Conservation (phyloP, 2,797 vertebrate genomes). For the Ptychadena robeensis region DNA sequence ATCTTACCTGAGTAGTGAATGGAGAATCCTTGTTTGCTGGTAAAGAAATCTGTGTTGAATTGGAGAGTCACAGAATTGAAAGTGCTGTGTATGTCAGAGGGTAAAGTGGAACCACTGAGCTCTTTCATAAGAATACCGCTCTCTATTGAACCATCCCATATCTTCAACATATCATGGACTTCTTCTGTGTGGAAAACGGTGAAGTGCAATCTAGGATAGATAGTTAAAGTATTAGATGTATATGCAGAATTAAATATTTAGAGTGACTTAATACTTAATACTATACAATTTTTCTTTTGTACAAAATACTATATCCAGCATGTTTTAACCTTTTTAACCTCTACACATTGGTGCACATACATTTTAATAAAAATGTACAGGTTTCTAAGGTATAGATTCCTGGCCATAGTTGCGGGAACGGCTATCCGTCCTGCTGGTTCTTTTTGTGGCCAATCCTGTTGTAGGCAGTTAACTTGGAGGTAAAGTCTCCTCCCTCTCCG, state of each 20-base stretch:
- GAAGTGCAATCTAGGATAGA: slow-evolving; percentile 86
- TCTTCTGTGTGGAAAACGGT: slow-evolving; percentile 97
- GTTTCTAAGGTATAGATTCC: too few species aligned
- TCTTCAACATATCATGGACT: slow-evolving; percentile 90
- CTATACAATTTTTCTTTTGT: too few species aligned
- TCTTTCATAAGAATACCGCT: slow-evolving; percentile 92
- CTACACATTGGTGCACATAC: too few species aligned
- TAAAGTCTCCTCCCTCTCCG: too few species aligned
- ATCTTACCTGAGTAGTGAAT: slow-evolving; percentile 91
- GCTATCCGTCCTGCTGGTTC: too few species aligned
- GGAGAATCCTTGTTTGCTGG: slow-evolving; percentile 97
- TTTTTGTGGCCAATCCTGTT: too few species aligned
- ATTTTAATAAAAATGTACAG: too few species aligned
- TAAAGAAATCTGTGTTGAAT: slow-evolving; percentile 98
- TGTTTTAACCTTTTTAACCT: too few species aligned
- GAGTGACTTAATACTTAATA: too few species aligned
- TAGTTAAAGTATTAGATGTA: slow-evolving; percentile 21
- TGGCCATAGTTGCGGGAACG: too few species aligned
- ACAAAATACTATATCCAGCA: not conserved
- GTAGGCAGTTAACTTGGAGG: too few species aligned
- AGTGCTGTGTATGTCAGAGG: slow-evolving; percentile 91
- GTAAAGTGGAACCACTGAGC: slow-evolving; percentile 86
- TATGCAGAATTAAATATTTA: too few species aligned
- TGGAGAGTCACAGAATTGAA: slow-evolving; percentile 92
- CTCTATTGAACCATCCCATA: slow-evolving; percentile 95